Percentiles rank a stretch among this genome's conserved stretches.
These are phyloP conservation scores for Esperia sulphurella DNA, from an alignment of 2,888 invertebrate species.

Conservation along the genomic window DNA sequence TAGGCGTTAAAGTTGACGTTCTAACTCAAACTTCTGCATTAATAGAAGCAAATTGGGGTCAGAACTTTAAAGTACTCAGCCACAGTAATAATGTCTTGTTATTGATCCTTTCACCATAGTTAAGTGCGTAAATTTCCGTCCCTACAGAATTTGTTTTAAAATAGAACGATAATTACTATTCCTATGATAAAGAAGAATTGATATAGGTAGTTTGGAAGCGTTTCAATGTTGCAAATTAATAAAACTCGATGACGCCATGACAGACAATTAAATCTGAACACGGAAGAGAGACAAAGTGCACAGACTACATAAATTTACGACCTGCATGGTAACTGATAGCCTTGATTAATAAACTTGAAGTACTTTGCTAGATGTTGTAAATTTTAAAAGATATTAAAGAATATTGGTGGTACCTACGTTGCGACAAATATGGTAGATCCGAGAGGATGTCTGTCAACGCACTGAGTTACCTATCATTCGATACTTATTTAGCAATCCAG, in stretches of 20 bases:
- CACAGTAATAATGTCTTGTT: not conserved
- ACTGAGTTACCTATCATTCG: no score
- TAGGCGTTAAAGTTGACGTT: not conserved
- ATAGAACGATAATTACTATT: not conserved
- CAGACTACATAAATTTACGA: conserved; percentile 9
- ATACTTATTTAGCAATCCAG: no score
- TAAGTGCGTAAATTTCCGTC: not conserved
- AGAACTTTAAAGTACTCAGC: no score
- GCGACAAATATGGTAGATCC: no score
- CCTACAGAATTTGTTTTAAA: not conserved
- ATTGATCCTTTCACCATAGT: not conserved
- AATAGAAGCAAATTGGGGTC: no score
- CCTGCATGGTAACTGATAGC: not conserved
- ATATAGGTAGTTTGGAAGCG: conserved; percentile 16
- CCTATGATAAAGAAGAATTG: conserved; percentile 5
- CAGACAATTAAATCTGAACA: conserved; percentile 12
- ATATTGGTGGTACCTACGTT: no score
- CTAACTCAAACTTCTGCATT: no score
- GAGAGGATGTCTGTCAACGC: no score
- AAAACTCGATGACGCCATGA: conserved; percentile 13
- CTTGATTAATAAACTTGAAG: not conserved
- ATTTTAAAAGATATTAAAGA: no score
- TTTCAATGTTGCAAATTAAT: conserved; percentile 30
- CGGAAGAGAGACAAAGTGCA: conserved; percentile 8
- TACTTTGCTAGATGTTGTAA: no score